A percentile compares a stretch with the other conserved stretches of the same genome.
These are phyloP conservation scores for Sinopyrophorus schimmeli DNA, from an alignment of 2,888 invertebrate species.

Conservation along the genomic window DNA sequence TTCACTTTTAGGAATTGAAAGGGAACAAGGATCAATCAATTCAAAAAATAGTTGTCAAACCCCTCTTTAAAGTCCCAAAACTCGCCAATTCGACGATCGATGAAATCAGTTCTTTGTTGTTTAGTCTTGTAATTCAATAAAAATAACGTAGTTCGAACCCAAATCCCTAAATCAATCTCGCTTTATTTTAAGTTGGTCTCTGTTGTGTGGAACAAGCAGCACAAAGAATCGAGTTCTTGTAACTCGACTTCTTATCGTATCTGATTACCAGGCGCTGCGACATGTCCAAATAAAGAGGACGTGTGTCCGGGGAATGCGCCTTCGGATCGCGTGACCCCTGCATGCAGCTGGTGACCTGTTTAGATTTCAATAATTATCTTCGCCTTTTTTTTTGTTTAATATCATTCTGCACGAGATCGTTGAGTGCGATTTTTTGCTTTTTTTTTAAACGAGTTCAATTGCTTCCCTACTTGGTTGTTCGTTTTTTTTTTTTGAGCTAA, in stretches of 20 bases:
- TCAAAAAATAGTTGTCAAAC: too few relatives aligned
- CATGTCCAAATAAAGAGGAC: conserved; percentile 42
- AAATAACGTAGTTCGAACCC: conserved; percentile 4
- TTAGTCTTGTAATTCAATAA: too few relatives aligned
- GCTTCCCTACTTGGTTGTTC: too few relatives aligned
- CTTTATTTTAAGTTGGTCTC: conserved; percentile 9
- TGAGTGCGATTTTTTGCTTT: too few relatives aligned
- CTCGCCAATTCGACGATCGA: too few relatives aligned
- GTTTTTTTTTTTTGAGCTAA: too few relatives aligned
- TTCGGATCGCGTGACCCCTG: conserved; percentile 27
- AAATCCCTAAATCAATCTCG: conserved; percentile 6
- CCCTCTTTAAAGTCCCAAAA: too few relatives aligned
- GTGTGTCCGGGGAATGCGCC: conserved; percentile 29
- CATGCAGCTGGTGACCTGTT: conserved; percentile 22
- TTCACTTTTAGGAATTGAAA: too few relatives aligned
- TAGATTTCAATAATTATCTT: conserved; percentile 9
- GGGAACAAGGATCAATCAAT: too few relatives aligned
- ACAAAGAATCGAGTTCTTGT: conserved; percentile 29
- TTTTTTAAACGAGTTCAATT: too few relatives aligned
- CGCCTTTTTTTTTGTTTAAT: too few relatives aligned
- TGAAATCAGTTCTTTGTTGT: too few relatives aligned
- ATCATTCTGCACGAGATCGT: neutral
- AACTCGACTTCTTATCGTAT: conserved; percentile 28
- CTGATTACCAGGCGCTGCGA: conserved; percentile 33
- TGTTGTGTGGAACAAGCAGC: conserved; percentile 11